phyloP scores from a whole-genome alignment of 2,113 vertebrate genomes.

The Cyanoliseus patagonus region DNA sequence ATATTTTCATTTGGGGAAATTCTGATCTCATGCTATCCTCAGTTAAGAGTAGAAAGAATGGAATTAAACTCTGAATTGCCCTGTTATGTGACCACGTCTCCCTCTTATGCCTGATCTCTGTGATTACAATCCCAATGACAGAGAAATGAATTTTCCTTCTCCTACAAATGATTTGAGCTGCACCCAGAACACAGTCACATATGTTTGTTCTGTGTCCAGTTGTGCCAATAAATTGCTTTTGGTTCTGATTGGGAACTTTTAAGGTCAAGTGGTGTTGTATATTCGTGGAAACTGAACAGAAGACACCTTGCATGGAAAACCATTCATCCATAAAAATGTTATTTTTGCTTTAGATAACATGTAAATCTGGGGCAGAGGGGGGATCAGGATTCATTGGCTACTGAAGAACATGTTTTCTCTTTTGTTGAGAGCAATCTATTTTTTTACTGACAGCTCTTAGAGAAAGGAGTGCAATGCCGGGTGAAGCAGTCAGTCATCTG shows the following conservation, averaged over 20 bases:
- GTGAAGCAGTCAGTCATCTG: neutral
- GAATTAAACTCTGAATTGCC: neutral
- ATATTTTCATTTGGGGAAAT: constrained; percentile 20
- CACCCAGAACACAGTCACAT: neutral
- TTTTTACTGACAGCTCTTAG: constrained; percentile 31
- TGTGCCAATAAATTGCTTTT: neutral
- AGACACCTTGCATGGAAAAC: neutral
- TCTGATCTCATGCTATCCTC: neutral
- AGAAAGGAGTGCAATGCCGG: neutral
- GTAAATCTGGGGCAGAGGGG: neutral
- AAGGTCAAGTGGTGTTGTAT: neutral
- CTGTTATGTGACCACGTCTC: constrained; percentile 22
- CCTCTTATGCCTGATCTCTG: constrained; percentile 53
- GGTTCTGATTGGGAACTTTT: neutral
- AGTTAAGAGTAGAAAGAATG: neutral
- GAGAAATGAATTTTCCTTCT: neutral
- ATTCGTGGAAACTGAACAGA: neutral
- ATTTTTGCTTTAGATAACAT: neutral
- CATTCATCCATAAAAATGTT: constrained; percentile 12
- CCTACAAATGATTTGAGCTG: neutral
- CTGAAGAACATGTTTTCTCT: constrained; percentile 37
- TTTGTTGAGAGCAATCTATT: neutral
- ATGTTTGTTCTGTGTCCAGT: neutral
- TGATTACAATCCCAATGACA: constrained; percentile 22
- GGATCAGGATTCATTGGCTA: neutral